These are phyloP conservation scores for Eledona agricola DNA, from an alignment of 2,888 invertebrate species.

Conservation along the genomic window DNA sequence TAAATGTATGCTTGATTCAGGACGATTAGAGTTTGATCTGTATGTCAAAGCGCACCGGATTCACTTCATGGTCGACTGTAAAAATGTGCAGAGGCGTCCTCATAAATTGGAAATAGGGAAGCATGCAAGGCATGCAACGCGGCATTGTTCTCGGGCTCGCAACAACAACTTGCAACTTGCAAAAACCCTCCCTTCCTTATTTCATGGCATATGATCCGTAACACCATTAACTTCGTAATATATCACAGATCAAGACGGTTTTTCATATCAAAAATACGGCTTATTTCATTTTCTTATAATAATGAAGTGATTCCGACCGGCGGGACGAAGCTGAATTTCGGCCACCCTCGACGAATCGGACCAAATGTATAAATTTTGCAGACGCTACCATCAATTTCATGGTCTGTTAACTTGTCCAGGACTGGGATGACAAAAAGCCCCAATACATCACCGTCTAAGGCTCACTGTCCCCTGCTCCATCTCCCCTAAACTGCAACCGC, in stretches of 20 bases:
- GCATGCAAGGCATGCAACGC: slow-evolving; percentile 28
- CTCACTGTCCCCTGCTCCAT: slow-evolving; percentile 21
- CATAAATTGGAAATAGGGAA: slow-evolving; percentile 13
- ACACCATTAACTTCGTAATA: slow-evolving; percentile 44
- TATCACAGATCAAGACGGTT: slow-evolving; percentile 45
- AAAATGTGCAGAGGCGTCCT: slow-evolving; percentile 28
- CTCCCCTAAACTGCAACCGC: slow-evolving; percentile 20
- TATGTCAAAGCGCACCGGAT: too few relatives aligned
- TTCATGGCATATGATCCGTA: slow-evolving; percentile 50
- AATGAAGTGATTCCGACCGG: slow-evolving; percentile 1
- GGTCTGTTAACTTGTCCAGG: slow-evolving; percentile 49
- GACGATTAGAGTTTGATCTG: too few relatives aligned
- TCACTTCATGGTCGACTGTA: slow-evolving; percentile 8
- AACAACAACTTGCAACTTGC: slow-evolving; percentile 31
- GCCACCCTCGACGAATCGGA: slow-evolving; percentile 36
- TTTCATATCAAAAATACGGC: slow-evolving; percentile 40
- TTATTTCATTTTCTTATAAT: slow-evolving; percentile 24
- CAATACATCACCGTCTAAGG: slow-evolving; percentile 40
- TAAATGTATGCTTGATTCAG: too few relatives aligned
- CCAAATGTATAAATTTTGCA: slow-evolving; percentile 43
- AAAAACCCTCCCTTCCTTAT: slow-evolving; percentile 42
- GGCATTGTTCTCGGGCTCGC: slow-evolving; percentile 32
- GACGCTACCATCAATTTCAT: slow-evolving; percentile 49
- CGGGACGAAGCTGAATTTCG: slow-evolving; percentile 2
- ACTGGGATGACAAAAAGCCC: slow-evolving; percentile 44